phyloP scores from a whole-genome alignment of 2,888 invertebrate species.

The Chrysolina haemoptera region DNA sequence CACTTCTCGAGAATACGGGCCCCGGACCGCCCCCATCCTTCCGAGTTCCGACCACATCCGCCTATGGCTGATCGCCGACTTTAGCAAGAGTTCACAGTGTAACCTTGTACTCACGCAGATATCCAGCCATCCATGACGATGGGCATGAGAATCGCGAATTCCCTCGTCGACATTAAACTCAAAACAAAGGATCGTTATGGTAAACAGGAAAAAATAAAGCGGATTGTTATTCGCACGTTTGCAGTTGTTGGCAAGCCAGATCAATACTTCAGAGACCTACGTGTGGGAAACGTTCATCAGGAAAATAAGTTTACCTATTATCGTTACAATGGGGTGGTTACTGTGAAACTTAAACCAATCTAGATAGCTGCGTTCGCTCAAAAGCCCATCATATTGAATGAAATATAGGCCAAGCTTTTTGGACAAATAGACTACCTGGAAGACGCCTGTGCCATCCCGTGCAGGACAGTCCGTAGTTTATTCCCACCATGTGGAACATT shows the following conservation, averaged over 20 bases:
- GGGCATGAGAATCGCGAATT: conserved; percentile 26
- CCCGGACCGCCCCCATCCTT: conserved; percentile 1
- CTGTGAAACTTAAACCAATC: background rate
- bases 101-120: conserved; percentile 25
- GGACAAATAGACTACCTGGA: too few relatives aligned
- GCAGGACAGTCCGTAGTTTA: too few relatives aligned
- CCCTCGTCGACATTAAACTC: conserved; percentile 21
- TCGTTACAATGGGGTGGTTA: background rate
- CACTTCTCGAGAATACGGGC: conserved; percentile 4
- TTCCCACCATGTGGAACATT: too few relatives aligned
- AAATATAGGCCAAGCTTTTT: too few relatives aligned
- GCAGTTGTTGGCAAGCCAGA: conserved; percentile 11
- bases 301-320: conserved; percentile 4
- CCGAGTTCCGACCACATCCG: conserved; percentile 19
- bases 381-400: too few relatives aligned
- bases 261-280: conserved; percentile 18
- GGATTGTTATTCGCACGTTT: conserved; percentile 23
- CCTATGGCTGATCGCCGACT: conserved; percentile 17
- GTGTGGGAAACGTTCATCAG: conserved; percentile 13
- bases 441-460: too few relatives aligned
- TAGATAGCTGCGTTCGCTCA: too few relatives aligned
- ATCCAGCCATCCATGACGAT: conserved; percentile 27
- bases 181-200: conserved; percentile 24
- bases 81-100: conserved; percentile 22
- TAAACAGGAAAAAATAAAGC: conserved; percentile 21